Conservation (phyloP, 2,888 invertebrate genomes). For the Drosophila demipolita region DNA sequence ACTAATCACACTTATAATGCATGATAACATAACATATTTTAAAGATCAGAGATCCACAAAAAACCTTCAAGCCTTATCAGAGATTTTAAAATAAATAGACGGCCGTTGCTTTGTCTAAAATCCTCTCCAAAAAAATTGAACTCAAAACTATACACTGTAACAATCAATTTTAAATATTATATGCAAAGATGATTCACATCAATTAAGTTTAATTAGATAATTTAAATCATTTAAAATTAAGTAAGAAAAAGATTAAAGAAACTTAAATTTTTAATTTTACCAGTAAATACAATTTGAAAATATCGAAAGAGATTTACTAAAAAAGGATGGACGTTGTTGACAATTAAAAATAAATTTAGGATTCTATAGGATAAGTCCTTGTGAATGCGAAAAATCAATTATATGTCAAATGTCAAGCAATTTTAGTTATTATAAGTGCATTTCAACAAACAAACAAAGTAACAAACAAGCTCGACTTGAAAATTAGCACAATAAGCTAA, state of each 20-base stretch:
- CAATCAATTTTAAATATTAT: not conserved
- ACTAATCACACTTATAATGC: not conserved
- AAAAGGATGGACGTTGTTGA: not conserved
- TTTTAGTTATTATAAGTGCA: constrained; percentile 20
- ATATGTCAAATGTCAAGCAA: not conserved
- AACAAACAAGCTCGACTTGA: not conserved
- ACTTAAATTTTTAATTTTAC: not conserved
- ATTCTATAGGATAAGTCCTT: not conserved
- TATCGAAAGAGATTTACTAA: not conserved
- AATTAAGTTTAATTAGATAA: no score
- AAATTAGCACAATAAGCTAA: constrained; percentile 41
- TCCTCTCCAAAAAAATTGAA: constrained; percentile 12
- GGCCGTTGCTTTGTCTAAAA: constrained; percentile 61
- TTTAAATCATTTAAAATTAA: not conserved
- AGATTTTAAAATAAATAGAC: constrained; percentile 8
- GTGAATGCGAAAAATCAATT: not conserved
- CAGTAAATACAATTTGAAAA: not conserved
- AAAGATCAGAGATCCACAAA: constrained; percentile 3
- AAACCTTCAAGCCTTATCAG: constrained; percentile 35
- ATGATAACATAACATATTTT: not conserved
- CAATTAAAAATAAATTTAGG: not conserved
- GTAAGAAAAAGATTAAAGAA: not conserved
- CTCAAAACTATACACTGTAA: not conserved
- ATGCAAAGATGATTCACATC: not conserved
- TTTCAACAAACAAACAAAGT: not conserved